Percentiles rank a stretch among this genome's conserved stretches.
Conservation (phyloP, 2,888 invertebrate species). For the Fabriciana adippe region DNA sequence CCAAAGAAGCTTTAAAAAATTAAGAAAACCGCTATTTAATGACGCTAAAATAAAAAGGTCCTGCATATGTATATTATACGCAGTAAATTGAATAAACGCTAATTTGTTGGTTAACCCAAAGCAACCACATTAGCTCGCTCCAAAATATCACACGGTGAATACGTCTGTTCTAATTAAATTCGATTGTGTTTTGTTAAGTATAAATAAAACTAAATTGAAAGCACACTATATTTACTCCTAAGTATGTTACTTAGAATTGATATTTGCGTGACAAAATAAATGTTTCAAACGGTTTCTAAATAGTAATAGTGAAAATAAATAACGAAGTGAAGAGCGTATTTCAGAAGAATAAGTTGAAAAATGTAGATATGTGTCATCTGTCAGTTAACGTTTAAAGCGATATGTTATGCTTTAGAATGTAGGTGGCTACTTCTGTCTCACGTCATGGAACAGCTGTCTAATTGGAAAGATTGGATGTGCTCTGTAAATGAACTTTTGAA, state of each 20-base stretch:
- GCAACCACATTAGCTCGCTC: slow-evolving; percentile 58
- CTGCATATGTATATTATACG: not conserved
- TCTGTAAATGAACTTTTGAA: not conserved
- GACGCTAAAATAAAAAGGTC: no score
- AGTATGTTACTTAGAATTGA: slow-evolving; percentile 47
- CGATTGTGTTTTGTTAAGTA: slow-evolving; percentile 50
- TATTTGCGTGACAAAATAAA: slow-evolving; percentile 36
- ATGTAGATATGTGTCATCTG: slow-evolving; percentile 82
- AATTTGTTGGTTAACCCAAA: slow-evolving; percentile 61
- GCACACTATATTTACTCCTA: slow-evolving; percentile 44
- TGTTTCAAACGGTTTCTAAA: slow-evolving; percentile 48
- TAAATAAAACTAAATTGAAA: slow-evolving; percentile 23
- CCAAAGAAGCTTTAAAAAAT: no score
- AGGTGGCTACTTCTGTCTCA: slow-evolving; percentile 60
- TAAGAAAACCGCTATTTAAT: no score
- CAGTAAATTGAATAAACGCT: slow-evolving; percentile 43
- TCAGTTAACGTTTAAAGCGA: slow-evolving; percentile 81
- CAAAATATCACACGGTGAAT: slow-evolving; percentile 60
- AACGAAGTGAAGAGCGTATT: slow-evolving; percentile 58
- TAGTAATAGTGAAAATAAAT: slow-evolving; percentile 61
- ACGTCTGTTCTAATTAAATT: slow-evolving; percentile 64
- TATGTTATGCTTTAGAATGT: slow-evolving; percentile 66
- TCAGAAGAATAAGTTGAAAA: slow-evolving; percentile 81
- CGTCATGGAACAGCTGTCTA: slow-evolving; percentile 70
- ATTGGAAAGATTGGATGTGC: slow-evolving; percentile 59